phyloP scores from a whole-genome alignment of 35 echinoderm and acorn worm genomes.

The Ophiothrix spiculata region DNA sequence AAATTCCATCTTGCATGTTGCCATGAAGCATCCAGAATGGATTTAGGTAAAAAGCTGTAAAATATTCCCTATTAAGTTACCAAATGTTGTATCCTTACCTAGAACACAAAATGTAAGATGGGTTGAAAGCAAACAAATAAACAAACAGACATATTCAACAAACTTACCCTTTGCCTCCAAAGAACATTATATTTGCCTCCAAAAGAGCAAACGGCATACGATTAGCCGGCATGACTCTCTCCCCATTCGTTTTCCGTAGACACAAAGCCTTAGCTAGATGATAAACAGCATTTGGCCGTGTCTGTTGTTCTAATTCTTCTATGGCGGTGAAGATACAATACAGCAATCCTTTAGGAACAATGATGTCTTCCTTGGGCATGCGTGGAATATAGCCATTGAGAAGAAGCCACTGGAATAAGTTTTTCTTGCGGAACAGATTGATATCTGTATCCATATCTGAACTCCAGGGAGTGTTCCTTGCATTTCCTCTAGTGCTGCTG shows the following conservation, averaged over 20 bases:
- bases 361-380: neutral
- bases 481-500: neutral
- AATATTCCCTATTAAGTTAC: too few species aligned
- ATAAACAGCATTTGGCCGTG: neutral
- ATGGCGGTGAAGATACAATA: neutral
- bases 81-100: too few species aligned
- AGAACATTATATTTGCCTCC: neutral
- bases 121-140: too few species aligned
- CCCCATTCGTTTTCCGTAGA: neutral
- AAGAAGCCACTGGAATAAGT: neutral
- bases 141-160: too few species aligned
- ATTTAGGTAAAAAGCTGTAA: too few species aligned
- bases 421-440: neutral
- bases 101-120: too few species aligned
- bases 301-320: neutral
- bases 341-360: neutral
- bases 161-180: slow-evolving; percentile 5
- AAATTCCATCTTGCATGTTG: too few species aligned
- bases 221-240: neutral
- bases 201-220: neutral
- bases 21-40: too few species aligned
- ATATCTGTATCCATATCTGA: neutral
- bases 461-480: neutral
- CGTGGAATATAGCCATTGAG: neutral
- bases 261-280: neutral